Evolutionary conservation across 2,113 vertebrate species (phyloP), one percentile per base, ranked within the genome.

Genomic region (Mastomys coucha): DNA sequence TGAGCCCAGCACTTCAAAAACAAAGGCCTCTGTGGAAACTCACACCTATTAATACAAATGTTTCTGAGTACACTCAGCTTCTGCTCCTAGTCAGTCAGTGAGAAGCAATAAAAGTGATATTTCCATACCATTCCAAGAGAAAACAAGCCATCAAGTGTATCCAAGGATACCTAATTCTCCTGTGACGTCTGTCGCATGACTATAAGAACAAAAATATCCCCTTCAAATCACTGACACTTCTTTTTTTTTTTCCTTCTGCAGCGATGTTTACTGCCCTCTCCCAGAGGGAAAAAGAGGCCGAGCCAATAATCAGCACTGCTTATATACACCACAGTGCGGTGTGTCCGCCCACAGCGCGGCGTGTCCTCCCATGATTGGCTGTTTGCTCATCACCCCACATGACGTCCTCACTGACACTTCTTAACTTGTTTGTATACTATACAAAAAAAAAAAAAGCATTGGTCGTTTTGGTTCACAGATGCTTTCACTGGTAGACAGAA

Each of bases 41-140:
- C 73, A 86, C 67, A 96, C 58, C 91, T 98, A 97, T 98, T 98
- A 96, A 98, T 97, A 97, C 53, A 98, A 98, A 98, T 94, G 94
- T 49, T 91, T 97, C 65, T 97, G 96, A 96, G 95, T 92, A 98
- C 73, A 97, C 87, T 76, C 76, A 49, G 91, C 67, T 96, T 96
- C 96, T 91, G 88, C 42, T 97, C 91, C 70, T 89, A 88, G 17
- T 88, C 86, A 96, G 91, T 97, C 92, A 97, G 95, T 97, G 97
- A 96, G 96, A 42, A 95, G 85, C 4, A 98, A 98, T 97, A 96
- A 78, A 97, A 90, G 92, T 75, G 97, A 81, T 67, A 97, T 97
- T 98, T 96, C 84, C 96, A 96, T 88, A 93, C 49, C 26, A 84
- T 92, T 90, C 97, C 93, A 94, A 31, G 89, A 96, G 96, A 94